Percentiles rank a stretch among this genome's conserved stretches.
These are phyloP conservation scores for Cyrtorhinus lividipennis DNA, from an alignment of 1,140 invertebrate species.

Conservation along the genomic window DNA sequence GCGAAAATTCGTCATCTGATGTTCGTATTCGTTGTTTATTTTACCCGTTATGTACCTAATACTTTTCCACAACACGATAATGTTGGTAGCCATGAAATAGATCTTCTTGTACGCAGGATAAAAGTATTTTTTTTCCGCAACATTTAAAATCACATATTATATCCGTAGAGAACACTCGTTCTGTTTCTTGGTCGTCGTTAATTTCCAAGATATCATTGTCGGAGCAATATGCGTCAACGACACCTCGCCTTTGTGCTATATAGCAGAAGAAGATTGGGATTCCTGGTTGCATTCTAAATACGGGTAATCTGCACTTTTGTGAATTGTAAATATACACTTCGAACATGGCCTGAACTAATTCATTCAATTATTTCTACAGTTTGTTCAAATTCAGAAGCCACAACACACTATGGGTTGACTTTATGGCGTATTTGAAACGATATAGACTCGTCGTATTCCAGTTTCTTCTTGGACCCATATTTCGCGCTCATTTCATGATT, in stretches of 20 bases:
- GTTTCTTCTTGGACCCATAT: not conserved
- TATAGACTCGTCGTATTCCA: not conserved
- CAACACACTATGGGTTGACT: not conserved
- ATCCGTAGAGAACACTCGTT: slow-evolving; percentile 8
- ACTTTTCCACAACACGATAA: too few species aligned
- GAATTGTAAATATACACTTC: too few species aligned
- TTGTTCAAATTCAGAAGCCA: not conserved
- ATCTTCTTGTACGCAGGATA: too few species aligned
- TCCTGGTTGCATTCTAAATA: slow-evolving; percentile 1
- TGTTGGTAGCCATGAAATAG: too few species aligned
- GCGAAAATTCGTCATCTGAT: not conserved
- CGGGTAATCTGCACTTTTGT: not conserved
- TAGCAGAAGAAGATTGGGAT: slow-evolving; percentile 5
- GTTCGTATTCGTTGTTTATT: not conserved
- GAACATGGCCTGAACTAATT: too few species aligned
- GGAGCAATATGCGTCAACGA: slow-evolving; percentile 4
- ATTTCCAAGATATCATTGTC: not conserved
- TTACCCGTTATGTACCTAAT: too few species aligned
- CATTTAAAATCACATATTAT: too few species aligned
- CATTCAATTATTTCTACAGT: too few species aligned
- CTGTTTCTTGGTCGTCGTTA: not conserved
- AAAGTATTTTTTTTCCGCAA: too few species aligned
- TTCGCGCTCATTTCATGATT: not conserved
- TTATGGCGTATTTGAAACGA: not conserved
- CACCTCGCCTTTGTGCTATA: not conserved